Evolutionary conservation across 2,888 invertebrate genomes (phyloP).

Genomic region (Drosophila koepferae): DNA sequence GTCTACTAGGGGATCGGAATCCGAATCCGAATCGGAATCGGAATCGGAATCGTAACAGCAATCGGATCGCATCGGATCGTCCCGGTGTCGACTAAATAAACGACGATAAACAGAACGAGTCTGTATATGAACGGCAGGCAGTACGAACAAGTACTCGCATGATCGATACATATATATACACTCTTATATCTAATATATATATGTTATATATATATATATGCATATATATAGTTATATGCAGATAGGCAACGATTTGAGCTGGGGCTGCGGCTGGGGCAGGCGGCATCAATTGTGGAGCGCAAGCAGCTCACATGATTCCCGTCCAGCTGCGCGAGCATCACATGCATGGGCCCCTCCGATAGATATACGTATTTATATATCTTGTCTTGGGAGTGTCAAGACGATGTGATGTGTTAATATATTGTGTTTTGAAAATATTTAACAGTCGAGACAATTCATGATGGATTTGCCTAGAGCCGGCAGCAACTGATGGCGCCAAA

Average conservation of each 20-base stretch:
- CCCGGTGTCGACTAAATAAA: slow-evolving; percentile 43
- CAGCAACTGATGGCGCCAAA: slow-evolving; percentile 1
- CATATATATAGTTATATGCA: slow-evolving; percentile 46
- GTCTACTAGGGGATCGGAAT: slow-evolving; percentile 16
- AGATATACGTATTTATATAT: not conserved
- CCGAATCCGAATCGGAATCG: slow-evolving; percentile 6
- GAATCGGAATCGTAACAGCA: slow-evolving; percentile 25
- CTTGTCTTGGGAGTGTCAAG: slow-evolving; percentile 70
- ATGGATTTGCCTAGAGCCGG: slow-evolving; percentile 39
- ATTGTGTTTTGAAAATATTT: slow-evolving; percentile 44
- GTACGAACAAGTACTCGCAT: slow-evolving; percentile 41
- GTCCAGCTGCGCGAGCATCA: slow-evolving; percentile 65
- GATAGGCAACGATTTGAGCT: slow-evolving; percentile 45
- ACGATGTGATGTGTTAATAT: slow-evolving; percentile 74
- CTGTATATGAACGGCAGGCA: slow-evolving; percentile 27
- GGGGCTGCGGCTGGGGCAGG: slow-evolving; percentile 7
- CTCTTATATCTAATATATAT: slow-evolving; percentile 19
- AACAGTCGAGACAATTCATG: slow-evolving; percentile 29
- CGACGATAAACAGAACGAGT: slow-evolving; percentile 40
- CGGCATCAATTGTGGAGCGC: slow-evolving; percentile 42
- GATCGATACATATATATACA: slow-evolving; percentile 47
- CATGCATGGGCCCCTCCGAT: slow-evolving; percentile 46
- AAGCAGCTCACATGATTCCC: slow-evolving; percentile 55
- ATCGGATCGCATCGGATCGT: slow-evolving; percentile 43
- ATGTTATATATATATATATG: slow-evolving; percentile 13